A percentile compares a stretch with the other conserved stretches of the same genome.
Evolutionary conservation across 2,797 vertebrate genomes (phyloP).

Genomic region (Threskiornis aethiopicus): DNA sequence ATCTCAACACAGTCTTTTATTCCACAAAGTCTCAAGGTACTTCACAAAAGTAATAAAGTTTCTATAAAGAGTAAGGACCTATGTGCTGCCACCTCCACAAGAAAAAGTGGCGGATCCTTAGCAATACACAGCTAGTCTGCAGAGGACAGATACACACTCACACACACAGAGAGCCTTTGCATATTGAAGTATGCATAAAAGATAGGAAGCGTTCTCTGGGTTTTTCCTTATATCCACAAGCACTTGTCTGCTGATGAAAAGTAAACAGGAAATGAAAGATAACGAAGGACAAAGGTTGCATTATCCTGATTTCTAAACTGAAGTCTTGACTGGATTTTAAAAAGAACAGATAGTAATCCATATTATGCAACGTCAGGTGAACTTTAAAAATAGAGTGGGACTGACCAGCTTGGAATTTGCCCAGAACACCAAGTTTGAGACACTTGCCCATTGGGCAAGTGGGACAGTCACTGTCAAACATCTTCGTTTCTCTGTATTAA

Average conservation of each 20-base stretch:
- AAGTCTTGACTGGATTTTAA: not conserved
- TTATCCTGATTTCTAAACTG: not conserved
- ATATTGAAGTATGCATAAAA: not conserved
- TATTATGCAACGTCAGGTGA: not conserved
- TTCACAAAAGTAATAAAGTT: conserved; percentile 28
- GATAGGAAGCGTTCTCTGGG: not conserved
- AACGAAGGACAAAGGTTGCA: not conserved
- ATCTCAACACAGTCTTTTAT: not conserved
- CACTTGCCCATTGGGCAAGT: not conserved
- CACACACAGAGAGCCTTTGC: not conserved
- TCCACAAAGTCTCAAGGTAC: not conserved
- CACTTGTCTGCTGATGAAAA: not conserved
- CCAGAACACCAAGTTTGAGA: not conserved
- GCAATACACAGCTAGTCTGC: not conserved
- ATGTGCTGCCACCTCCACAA: not conserved
- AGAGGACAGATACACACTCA: not conserved
- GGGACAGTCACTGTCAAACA: not conserved
- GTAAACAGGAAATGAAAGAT: not conserved
- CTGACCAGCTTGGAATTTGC: not conserved
- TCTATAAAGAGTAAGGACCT: not conserved
- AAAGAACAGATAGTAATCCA: not conserved
- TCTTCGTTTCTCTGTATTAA: not conserved
- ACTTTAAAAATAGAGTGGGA: not conserved
- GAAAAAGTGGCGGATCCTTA: not conserved
- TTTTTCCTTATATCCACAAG: not conserved